phyloP scores from a whole-genome alignment of 2,797 vertebrate genomes.

The Clarias laeviceps region DNA sequence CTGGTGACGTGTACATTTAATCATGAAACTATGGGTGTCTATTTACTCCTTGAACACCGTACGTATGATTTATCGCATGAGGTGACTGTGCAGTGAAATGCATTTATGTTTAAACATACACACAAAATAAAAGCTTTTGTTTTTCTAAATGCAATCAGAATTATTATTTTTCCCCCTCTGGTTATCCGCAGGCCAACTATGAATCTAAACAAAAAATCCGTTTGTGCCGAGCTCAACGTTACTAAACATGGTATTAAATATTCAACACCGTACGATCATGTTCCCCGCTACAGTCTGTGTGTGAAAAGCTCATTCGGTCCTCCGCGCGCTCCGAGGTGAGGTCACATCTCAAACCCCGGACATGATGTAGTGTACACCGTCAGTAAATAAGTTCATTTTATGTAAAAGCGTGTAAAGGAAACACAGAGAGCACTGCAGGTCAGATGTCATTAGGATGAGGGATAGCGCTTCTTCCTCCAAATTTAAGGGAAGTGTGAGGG shows the following conservation, averaged over 20 bases:
- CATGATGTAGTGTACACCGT: neutral
- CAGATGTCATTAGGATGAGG: slow-evolving; percentile 46
- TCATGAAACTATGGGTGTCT: too few species aligned
- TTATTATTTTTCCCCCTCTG: neutral
- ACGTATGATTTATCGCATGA: neutral
- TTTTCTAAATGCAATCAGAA: neutral
- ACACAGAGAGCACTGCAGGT: slow-evolving; percentile 14
- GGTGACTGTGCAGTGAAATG: neutral
- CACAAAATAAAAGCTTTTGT: neutral
- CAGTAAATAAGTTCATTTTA: slow-evolving; percentile 9
- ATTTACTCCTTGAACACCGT: too few species aligned
- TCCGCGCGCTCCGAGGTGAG: neutral
- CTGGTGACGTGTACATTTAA: too few species aligned
- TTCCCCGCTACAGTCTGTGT: neutral
- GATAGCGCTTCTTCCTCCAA: slow-evolving; percentile 35
- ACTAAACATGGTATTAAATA: neutral
- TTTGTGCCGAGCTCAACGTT: neutral
- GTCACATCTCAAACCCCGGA: neutral
- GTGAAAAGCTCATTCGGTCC: too few species aligned
- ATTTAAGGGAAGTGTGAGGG: slow-evolving; percentile 79
- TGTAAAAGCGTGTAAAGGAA: slow-evolving; percentile 18
- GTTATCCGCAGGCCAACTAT: neutral
- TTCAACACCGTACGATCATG: neutral
- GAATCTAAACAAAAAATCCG: neutral
- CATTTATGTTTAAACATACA: neutral